Conservation (phyloP, 2,113 vertebrate species). For the Gallinago undulata region DNA sequence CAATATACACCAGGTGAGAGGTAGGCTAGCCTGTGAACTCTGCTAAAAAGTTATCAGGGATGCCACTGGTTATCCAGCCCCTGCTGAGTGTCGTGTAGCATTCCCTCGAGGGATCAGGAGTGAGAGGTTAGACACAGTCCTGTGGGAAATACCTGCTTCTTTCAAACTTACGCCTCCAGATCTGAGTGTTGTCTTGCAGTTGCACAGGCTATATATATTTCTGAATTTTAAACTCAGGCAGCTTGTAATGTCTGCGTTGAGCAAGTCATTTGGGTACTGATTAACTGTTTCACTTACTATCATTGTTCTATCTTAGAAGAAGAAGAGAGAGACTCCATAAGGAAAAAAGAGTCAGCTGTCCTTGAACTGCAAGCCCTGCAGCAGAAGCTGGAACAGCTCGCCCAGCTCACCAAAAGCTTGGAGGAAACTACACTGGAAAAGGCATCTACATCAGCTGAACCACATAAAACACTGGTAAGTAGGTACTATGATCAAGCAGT, state of each 20-base stretch:
- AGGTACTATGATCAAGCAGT: background rate
- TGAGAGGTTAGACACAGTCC: background rate
- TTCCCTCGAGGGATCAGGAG: background rate
- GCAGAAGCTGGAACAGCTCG: constrained; percentile 78
- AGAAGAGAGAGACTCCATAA: constrained; percentile 67
- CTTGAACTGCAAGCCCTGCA: constrained; percentile 75
- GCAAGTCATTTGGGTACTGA: background rate
- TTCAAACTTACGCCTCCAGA: background rate
- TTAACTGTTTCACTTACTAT: background rate
- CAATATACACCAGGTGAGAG: background rate
- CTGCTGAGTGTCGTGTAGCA: background rate
- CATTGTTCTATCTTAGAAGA: constrained; percentile 45
- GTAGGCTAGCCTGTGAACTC: background rate
- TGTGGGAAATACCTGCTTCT: background rate
- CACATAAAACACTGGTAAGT: constrained; percentile 13
- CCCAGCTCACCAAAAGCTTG: constrained; percentile 62
- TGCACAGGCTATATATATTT: background rate
- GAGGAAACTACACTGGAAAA: constrained; percentile 27
- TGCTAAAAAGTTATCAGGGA: background rate
- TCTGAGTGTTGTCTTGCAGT: rapidly evolving
- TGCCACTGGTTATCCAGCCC: too few relatives aligned
- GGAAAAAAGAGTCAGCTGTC: constrained; percentile 70
- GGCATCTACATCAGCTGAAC: background rate
- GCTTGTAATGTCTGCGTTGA: background rate
- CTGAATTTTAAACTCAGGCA: background rate